phyloP scores from a whole-genome alignment of 2,113 vertebrate genomes.

The Aphelocoma coerulescens region DNA sequence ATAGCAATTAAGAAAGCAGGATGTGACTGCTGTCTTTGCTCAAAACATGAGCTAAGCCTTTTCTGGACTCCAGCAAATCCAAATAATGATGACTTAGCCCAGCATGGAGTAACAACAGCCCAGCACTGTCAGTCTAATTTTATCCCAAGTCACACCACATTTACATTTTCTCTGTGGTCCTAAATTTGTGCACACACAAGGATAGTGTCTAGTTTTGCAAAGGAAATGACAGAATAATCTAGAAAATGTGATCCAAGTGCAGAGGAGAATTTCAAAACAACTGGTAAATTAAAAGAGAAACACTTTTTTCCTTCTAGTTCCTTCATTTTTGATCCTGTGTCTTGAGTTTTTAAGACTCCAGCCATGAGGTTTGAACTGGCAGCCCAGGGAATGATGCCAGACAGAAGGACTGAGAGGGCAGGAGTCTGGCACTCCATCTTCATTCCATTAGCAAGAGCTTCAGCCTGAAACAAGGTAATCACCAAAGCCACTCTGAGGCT shows the following conservation, averaged over 20 bases:
- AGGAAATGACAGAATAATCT: neutral
- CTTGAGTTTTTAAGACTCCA: neutral
- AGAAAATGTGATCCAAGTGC: neutral
- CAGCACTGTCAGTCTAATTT: neutral
- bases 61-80: slow-evolving; percentile 16
- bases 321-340: neutral
- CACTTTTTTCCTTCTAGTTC: neutral
- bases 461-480: neutral
- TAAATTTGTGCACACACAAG: neutral
- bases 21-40: slow-evolving; percentile 26
- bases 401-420: neutral
- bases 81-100: slow-evolving; percentile 7
- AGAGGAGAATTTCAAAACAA: neutral
- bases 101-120: neutral
- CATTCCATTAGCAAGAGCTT: neutral
- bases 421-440: accelerated
- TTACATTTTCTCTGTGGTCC: neutral
- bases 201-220: neutral
- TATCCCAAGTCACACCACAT: neutral
- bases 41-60: slow-evolving; percentile 17
- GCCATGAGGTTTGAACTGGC: neutral
- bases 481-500: neutral
- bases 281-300: neutral
- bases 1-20: slow-evolving; percentile 47
- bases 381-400: neutral